phyloP scores from a whole-genome alignment of 2,888 invertebrate genomes.

The Eledone cirrhosa region DNA sequence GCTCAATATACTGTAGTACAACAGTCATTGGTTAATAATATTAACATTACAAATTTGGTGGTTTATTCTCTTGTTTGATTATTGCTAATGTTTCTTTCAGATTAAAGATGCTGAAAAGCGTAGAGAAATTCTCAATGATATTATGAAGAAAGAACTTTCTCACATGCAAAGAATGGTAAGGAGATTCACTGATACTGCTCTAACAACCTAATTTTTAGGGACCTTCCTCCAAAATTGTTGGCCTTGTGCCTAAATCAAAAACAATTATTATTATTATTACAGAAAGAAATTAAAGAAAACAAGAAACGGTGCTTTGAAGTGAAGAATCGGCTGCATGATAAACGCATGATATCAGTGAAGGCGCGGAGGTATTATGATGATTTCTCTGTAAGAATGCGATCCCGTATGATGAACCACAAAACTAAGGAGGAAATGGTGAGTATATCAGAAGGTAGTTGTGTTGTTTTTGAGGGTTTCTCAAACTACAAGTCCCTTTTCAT shows the following conservation, averaged over 20 bases:
- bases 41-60: no score
- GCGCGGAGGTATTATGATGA: conserved; percentile 65
- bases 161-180: conserved; percentile 58
- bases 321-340: conserved; percentile 60
- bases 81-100: conserved; percentile 32
- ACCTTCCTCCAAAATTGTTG: no score
- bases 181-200: no score
- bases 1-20: no score
- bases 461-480: no score
- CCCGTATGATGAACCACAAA: conserved; percentile 63
- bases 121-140: conserved; percentile 59
- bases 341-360: conserved; percentile 62
- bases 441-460: not conserved
- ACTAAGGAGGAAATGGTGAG: conserved; percentile 65
- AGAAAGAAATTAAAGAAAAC: conserved; percentile 62
- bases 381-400: conserved; percentile 60
- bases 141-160: conserved; percentile 64
- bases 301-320: conserved; percentile 51
- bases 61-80: not conserved
- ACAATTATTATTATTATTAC: conserved; percentile 28
- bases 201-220: no score
- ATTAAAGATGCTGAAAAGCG: conserved; percentile 63
- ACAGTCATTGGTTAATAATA: no score
- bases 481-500: not conserved
- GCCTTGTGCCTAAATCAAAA: no score